Evolutionary conservation across 2,797 vertebrate genomes (phyloP), one percentile per base, ranked within the genome.

Genomic region (Diglossa cyanea): DNA sequence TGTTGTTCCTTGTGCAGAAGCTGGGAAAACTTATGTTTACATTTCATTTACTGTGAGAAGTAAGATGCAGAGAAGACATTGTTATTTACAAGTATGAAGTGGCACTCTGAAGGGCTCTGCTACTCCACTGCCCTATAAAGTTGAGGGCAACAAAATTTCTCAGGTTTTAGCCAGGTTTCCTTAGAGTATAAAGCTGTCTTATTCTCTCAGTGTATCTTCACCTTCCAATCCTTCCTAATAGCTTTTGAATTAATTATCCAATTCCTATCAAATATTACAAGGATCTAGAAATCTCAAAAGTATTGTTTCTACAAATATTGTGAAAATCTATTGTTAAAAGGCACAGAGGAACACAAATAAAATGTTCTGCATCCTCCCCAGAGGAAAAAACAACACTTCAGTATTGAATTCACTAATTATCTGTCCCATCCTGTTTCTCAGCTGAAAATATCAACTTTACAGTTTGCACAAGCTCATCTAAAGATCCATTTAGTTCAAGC

Each of bases 41-140:
- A 50, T 24, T 84, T 90, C 44, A 61, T 81, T 90, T 95, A 71
- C 33, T 44, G 13, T 71, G 45, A 87, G 85, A 87, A 95, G 31
- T 14, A 65, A 89, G 50, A 80, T 30, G 37, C 42, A 79, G 53
- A 74, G 42, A 82, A 77, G 31, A 74, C 31, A 65, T 35, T n/a
- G 26, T 40, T 25, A 71, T 37, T 40, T 65, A 51, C 42, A 77
- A 35, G 33, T 30, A 53, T 31, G 20, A 77, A 71, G 28, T 25
- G 50, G 8, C 45, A 67, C 23, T 66, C n/a, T 44, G 44, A 89
- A 68, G 51, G 58, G 33, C 19, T 77, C 39, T 83, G 50, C 65
- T 72, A 18, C 28, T 91, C 30, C 65, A 26, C 33, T 60, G 30
- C 25, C 28, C 57, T 77, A 76, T 67, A 19, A 91, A 87, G 48